phyloP scores from a whole-genome alignment of 23 tunicate species.

The Aplidium turbinatum region DNA sequence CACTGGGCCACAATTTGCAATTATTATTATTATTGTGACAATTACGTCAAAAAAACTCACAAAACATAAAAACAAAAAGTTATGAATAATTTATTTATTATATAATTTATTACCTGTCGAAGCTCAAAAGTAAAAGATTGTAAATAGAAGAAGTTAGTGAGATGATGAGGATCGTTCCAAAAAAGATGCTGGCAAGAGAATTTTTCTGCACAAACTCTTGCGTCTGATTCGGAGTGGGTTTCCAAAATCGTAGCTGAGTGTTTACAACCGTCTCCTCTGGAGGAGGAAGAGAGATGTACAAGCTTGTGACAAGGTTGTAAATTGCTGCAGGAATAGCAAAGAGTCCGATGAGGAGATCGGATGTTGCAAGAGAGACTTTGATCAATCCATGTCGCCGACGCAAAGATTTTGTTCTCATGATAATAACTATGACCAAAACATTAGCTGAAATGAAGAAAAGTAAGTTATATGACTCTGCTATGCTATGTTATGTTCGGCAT shows the following conservation, averaged over 20 bases:
- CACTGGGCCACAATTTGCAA: no score
- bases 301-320: conserved; percentile 51
- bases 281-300: conserved; percentile 36
- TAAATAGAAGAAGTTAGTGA: conserved; percentile 76
- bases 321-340: conserved; percentile 76
- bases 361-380: conserved; percentile 77
- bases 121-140: conserved; percentile 66
- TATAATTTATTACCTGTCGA: conserved; percentile 63
- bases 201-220: conserved; percentile 38
- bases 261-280: neutral
- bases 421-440: conserved; percentile 66
- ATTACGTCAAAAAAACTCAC: neutral
- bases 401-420: conserved; percentile 40
- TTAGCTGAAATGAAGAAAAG: conserved; percentile 81
- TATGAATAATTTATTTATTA: neutral
- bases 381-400: conserved; percentile 83
- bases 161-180: conserved; percentile 69
- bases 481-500: no score
- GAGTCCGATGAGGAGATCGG: conserved; percentile 81
- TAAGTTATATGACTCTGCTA: no score
- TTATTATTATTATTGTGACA: no score
- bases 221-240: neutral
- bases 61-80: neutral
- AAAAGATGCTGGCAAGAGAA: conserved; percentile 59
- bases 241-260: neutral